Evolutionary conservation across 2,888 invertebrate genomes (phyloP).

Genomic region (Drosophila robusta): DNA sequence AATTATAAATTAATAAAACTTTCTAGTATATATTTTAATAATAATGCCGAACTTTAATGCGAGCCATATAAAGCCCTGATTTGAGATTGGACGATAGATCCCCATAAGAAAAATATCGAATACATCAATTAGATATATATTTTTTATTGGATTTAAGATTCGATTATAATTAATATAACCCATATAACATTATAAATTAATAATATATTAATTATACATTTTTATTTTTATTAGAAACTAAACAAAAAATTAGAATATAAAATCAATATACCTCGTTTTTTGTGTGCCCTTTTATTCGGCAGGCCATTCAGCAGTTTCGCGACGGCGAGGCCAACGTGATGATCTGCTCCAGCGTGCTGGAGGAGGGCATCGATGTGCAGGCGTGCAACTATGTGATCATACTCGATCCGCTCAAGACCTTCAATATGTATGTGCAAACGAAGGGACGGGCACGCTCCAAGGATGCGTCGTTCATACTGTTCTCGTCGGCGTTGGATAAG

Average conservation of each 20-base stretch:
- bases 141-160: no score
- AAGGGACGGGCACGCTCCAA: conserved; percentile 93
- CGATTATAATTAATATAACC: no score
- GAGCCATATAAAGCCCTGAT: no score
- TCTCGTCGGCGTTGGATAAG: conserved; percentile 85
- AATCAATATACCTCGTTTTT: neutral
- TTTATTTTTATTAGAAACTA: neutral
- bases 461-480: conserved; percentile 87
- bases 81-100: no score
- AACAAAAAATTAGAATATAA: no score
- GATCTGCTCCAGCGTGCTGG: conserved; percentile 92
- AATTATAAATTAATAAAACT: no score
- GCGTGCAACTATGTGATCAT: conserved; percentile 92
- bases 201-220: no score
- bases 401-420: conserved; percentile 90
- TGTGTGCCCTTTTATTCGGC: conserved; percentile 1
- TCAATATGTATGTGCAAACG: conserved; percentile 94
- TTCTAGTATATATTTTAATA: no score
- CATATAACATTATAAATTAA: no score
- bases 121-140: no score
- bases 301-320: conserved; percentile 87
- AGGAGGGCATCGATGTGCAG: conserved; percentile 95
- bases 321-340: conserved; percentile 88
- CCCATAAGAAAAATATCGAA: no score
- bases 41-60: no score